Evolutionary conservation across 2,797 vertebrate genomes (phyloP).

Genomic region (Micrastur ruficollis): DNA sequence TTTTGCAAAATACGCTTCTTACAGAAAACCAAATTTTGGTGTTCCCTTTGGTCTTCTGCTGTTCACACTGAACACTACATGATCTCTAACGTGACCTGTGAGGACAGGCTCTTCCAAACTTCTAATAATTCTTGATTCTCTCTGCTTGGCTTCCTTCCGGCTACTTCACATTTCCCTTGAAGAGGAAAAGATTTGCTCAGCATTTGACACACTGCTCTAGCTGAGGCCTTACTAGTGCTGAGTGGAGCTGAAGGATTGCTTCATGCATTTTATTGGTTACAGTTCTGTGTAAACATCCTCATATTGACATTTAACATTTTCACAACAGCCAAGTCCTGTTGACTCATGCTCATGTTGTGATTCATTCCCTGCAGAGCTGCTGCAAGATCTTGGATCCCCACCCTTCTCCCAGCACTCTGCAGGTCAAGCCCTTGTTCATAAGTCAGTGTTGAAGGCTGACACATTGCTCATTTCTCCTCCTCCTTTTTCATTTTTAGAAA

Average conservation of each 20-base stretch:
- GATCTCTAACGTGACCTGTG: background rate
- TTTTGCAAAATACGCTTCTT: background rate
- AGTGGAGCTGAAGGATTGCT: background rate
- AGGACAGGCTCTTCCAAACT: background rate
- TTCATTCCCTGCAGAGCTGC: background rate
- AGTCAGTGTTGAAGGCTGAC: background rate
- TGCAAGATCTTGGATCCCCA: background rate
- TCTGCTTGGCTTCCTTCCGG: background rate
- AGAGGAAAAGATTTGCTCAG: background rate
- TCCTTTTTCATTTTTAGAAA: background rate
- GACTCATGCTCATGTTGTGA: background rate
- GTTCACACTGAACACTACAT: background rate
- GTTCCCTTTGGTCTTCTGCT: background rate
- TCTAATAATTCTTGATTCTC: background rate
- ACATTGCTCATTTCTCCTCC: background rate
- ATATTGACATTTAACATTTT: background rate
- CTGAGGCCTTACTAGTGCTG: background rate
- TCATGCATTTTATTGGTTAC: background rate
- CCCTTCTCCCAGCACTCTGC: background rate
- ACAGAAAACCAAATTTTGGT: background rate
- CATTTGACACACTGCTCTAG: background rate
- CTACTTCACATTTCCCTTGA: background rate
- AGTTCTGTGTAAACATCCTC: background rate
- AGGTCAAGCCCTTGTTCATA: background rate
- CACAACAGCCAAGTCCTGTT: background rate